A percentile compares a stretch with the other conserved stretches of the same genome.
These are phyloP conservation scores for Mus minutoides DNA, from an alignment of 2,797 vertebrate genomes.

Conservation along the genomic window DNA sequence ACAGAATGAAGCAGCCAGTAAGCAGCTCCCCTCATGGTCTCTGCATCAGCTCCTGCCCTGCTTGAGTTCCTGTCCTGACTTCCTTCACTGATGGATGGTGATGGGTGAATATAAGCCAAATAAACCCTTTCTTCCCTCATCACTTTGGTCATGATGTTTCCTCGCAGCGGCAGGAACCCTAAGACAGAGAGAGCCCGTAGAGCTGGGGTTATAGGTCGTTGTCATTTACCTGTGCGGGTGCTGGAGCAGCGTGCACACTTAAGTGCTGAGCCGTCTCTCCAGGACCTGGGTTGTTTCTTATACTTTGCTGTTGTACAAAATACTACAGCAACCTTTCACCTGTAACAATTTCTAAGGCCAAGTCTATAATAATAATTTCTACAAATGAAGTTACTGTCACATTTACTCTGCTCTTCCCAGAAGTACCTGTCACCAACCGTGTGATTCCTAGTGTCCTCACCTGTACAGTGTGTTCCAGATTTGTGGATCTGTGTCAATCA, in stretches of 20 bases:
- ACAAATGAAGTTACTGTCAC: conserved; percentile 33
- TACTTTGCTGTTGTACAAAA: conserved; percentile 26
- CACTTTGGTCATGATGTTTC: not conserved
- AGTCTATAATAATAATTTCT: conserved; percentile 5
- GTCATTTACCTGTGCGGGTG: not conserved
- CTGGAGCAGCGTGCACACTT: not conserved
- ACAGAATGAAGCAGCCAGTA: not conserved
- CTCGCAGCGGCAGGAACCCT: not conserved
- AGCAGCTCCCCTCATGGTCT: not conserved
- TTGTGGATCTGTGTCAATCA: conserved; percentile 12
- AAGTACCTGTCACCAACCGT: not conserved
- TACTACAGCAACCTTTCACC: not conserved
- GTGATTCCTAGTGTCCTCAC: not conserved
- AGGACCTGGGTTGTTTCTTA: not conserved
- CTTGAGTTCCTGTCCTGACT: not conserved
- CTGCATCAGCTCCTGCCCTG: not conserved
- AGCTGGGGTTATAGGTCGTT: not conserved
- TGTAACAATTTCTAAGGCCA: conserved; percentile 8
- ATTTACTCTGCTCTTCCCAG: conserved; percentile 10
- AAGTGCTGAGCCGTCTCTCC: not conserved
- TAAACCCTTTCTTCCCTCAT: not conserved
- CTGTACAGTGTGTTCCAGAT: not conserved
- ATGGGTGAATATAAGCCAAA: not conserved
- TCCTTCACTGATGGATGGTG: not conserved
- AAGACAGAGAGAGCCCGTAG: not conserved